Conservation (phyloP, 1,140 invertebrate species). For the Aphaenogaster rudis region DNA sequence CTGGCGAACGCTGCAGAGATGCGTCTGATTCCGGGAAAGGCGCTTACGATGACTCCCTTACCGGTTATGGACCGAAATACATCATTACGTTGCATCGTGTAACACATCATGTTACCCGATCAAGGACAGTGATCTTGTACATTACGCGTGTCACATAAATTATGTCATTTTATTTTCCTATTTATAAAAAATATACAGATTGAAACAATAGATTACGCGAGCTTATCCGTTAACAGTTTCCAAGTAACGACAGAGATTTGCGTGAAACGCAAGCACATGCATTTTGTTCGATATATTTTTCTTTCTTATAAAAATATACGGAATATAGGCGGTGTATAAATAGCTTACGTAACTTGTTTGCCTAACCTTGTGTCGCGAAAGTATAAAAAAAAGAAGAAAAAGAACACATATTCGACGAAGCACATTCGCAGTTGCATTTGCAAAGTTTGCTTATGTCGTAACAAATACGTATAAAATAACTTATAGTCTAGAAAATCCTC, state of each 20-base stretch:
- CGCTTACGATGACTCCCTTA: constrained; percentile 23
- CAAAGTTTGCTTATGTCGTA: constrained; percentile 18
- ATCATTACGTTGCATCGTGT: constrained; percentile 16
- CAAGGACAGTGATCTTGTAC: not conserved
- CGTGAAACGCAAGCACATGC: not conserved
- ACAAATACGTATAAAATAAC: constrained; percentile 43
- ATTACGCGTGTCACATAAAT: not conserved
- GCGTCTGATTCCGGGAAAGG: constrained; percentile 20
- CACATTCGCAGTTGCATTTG: not conserved
- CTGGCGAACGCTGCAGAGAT: not conserved
- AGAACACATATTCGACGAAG: constrained; percentile 13
- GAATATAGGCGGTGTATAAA: constrained; percentile 16
- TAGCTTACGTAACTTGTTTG: constrained; percentile 50
- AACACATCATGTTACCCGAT: not conserved
- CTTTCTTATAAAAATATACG: constrained; percentile 9
- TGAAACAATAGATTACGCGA: not conserved
- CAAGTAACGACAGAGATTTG: not conserved
- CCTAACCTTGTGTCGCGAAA: constrained; percentile 26
- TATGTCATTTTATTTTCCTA: constrained; percentile 12
- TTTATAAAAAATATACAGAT: not conserved
- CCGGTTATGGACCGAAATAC: constrained; percentile 15
- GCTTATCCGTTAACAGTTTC: not conserved
- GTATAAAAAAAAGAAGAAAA: constrained; percentile 13
- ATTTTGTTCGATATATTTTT: constrained; percentile 13
- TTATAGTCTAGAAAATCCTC: constrained; percentile 23